These are phyloP conservation scores for Neuroscelio doddi DNA, from an alignment of 2,888 invertebrate genomes.

Conservation along the genomic window DNA sequence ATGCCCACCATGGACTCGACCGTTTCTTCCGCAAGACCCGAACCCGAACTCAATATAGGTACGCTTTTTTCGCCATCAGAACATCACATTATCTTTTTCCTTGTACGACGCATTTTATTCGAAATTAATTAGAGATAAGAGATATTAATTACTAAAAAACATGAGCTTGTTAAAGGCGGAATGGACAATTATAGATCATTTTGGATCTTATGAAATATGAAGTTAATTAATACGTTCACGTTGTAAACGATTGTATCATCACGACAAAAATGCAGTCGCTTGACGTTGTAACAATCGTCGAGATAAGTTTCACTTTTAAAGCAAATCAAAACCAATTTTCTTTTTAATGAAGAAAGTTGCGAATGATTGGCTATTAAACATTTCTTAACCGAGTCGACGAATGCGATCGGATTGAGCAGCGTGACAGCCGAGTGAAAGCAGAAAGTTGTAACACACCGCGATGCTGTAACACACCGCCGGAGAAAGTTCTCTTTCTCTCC, in stretches of 20 bases:
- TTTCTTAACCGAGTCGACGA: slow-evolving; percentile 41
- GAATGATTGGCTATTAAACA: slow-evolving; percentile 44
- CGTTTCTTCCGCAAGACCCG: slow-evolving; percentile 72
- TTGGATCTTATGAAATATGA: too few species aligned
- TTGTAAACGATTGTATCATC: too few species aligned
- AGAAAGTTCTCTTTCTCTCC: slow-evolving; percentile 70
- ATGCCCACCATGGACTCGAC: slow-evolving; percentile 71
- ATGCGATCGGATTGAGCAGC: slow-evolving; percentile 43
- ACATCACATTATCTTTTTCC: too few species aligned
- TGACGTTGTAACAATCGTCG: slow-evolving; percentile 8
- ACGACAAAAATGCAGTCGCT: too few species aligned
- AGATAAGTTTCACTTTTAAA: slow-evolving; percentile 40
- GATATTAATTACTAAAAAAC: too few species aligned
- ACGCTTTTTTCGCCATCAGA: too few species aligned
- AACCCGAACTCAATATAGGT: slow-evolving; percentile 85
- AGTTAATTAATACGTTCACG: too few species aligned
- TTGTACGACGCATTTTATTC: too few species aligned
- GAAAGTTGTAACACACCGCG: slow-evolving; percentile 59
- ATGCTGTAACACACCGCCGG: slow-evolving; percentile 64
- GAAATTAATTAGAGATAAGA: too few species aligned
- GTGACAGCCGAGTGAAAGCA: slow-evolving; percentile 66
- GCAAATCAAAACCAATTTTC: slow-evolving; percentile 34
- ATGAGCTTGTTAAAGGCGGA: too few species aligned
- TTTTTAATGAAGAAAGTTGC: slow-evolving; percentile 46
- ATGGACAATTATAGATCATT: too few species aligned